Evolutionary conservation across 2,888 invertebrate species (phyloP).

Genomic region (Drosophila cracens): DNA sequence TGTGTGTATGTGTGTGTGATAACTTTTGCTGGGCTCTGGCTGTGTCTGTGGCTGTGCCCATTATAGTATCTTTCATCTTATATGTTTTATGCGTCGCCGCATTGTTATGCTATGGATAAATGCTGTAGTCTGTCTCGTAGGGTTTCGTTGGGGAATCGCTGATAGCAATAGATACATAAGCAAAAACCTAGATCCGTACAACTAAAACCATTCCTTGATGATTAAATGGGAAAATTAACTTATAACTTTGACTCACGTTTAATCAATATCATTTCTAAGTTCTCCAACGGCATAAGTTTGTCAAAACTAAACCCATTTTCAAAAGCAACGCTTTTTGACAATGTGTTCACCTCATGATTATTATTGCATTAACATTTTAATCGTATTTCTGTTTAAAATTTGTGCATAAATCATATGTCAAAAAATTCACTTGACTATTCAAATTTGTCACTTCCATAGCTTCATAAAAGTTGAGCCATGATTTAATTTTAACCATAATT

Average conservation of each 20-base stretch:
- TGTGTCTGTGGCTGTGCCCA: constrained; percentile 44
- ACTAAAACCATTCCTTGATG: background rate
- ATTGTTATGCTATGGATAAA: constrained; percentile 29
- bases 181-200: background rate
- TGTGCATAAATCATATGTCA: background rate
- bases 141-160: background rate
- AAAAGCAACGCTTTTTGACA: background rate
- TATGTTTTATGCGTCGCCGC: constrained; percentile 57
- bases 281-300: background rate
- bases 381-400: background rate
- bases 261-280: background rate
- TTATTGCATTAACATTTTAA: background rate
- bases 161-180: background rate
- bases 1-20: background rate
- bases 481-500: background rate
- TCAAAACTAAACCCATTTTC: background rate
- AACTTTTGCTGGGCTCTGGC: constrained; percentile 19
- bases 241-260: background rate
- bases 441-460: too few relatives aligned
- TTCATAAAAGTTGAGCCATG: background rate
- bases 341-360: background rate
- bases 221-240: background rate
- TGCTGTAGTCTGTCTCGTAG: constrained; percentile 3
- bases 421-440: background rate
- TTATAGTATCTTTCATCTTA: constrained; percentile 57